A percentile compares a stretch with the other conserved stretches of the same genome.
Evolutionary conservation across 92 coral and sea anemone genomes (phyloP).

Genomic region (Paragorgia papillata): DNA sequence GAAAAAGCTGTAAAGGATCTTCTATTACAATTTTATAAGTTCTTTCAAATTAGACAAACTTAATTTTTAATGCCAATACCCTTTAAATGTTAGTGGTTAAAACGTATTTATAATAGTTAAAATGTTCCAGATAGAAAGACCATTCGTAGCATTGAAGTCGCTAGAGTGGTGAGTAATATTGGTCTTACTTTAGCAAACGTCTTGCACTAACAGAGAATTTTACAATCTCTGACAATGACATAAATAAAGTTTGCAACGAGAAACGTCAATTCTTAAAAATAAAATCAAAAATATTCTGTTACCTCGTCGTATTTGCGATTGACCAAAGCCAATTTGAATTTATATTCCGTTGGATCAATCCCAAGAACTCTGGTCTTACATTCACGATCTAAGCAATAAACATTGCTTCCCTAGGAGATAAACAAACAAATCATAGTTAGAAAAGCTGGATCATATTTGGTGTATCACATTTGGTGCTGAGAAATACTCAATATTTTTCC

Average conservation of each 20-base stretch:
- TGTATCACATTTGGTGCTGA: conserved; percentile 1
- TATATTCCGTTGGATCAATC: conserved; percentile 97
- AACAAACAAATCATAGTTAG: conserved; percentile 1
- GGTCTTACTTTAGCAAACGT: conserved; percentile 40
- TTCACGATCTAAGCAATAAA: conserved; percentile 93
- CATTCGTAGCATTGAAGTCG: conserved; percentile 9
- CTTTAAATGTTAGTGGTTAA: no score
- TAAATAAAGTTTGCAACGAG: conserved; percentile 15
- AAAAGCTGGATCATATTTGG: background rate
- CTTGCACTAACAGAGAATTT: background rate
- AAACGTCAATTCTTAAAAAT: background rate
- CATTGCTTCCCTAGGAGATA: conserved; percentile 84
- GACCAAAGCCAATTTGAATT: conserved; percentile 91
- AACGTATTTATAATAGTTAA: no score
- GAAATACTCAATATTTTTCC: no score
- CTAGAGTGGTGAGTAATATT: conserved; percentile 30
- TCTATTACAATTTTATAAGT: no score
- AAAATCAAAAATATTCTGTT: background rate
- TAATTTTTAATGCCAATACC: no score
- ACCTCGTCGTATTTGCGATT: conserved; percentile 99
- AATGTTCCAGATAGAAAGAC: conserved; percentile 47
- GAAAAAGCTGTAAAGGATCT: no score
- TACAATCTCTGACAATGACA: conserved; percentile 17
- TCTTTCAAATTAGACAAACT: no score
- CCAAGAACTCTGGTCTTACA: conserved; percentile 97